phyloP scores from a whole-genome alignment of 2,113 vertebrate genomes.

The Syngnathus typhle region DNA sequence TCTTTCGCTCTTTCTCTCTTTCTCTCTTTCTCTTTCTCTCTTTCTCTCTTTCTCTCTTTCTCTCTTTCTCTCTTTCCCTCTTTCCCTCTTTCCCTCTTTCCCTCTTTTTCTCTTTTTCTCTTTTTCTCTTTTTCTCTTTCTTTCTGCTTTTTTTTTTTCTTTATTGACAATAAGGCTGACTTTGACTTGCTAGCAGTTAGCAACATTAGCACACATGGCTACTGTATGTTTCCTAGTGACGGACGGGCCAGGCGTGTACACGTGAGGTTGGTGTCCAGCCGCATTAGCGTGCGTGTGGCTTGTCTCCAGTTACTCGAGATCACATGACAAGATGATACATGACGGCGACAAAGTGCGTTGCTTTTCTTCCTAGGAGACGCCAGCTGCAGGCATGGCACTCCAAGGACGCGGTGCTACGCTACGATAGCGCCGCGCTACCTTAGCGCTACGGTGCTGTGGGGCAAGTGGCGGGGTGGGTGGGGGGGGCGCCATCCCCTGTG shows the following conservation, averaged over 20 bases:
- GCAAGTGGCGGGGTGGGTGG: constrained; percentile 4
- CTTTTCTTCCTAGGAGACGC: constrained; percentile 65
- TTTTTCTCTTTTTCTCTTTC: too few species aligned
- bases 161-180: too few species aligned
- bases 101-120: too few species aligned
- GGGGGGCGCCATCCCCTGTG: constrained; percentile 43
- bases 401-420: constrained; percentile 42
- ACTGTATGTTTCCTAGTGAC: not conserved
- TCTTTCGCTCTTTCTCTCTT: too few species aligned
- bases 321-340: constrained; percentile 59
- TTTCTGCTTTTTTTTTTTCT: not conserved
- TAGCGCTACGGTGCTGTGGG: constrained; percentile 40
- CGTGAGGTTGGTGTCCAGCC: not conserved
- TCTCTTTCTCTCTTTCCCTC: too few species aligned
- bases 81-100: too few species aligned
- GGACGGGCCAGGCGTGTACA: not conserved
- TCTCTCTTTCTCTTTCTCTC: too few species aligned
- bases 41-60: too few species aligned
- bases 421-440: constrained; percentile 48
- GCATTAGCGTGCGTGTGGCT: too few species aligned
- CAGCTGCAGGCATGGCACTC: constrained; percentile 64
- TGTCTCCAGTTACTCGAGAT: not conserved
- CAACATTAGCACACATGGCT: not conserved
- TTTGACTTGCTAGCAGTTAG: not conserved
- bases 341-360: constrained; percentile 64